Evolutionary conservation across 1,140 invertebrate genomes (phyloP).

Genomic region (Gerris buenoi): DNA sequence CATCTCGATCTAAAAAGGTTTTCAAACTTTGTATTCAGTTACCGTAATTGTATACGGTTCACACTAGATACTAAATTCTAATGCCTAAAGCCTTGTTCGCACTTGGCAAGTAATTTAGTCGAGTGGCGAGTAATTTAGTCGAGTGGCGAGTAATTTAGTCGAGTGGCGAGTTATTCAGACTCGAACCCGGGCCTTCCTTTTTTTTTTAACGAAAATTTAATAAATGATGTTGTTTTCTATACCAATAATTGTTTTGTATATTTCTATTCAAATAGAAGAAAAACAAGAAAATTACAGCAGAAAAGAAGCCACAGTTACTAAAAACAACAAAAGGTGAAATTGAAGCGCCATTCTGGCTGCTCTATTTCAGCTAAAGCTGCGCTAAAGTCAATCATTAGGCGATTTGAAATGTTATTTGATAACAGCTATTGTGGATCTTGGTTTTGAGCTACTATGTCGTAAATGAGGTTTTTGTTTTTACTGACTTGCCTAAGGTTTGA

Average conservation of each 20-base stretch:
- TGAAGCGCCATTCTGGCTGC: background rate
- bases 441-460: slow-evolving; percentile 23
- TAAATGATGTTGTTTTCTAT: background rate
- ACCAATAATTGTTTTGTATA: no score
- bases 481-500: slow-evolving; percentile 26
- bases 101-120: no score
- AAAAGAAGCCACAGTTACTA: background rate
- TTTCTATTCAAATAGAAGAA: background rate
- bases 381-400: slow-evolving; percentile 22
- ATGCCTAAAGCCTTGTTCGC: no score
- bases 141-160: no score
- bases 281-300: background rate
- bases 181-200: no score
- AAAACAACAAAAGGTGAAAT: slow-evolving; percentile 5
- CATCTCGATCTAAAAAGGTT: no score
- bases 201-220: background rate
- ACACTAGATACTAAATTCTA: no score
- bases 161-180: no score
- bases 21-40: no score
- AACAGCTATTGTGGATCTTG: slow-evolving; percentile 15
- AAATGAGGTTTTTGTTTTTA: slow-evolving; percentile 26
- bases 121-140: no score
- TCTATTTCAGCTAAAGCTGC: slow-evolving; percentile 20
- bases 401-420: slow-evolving; percentile 21
- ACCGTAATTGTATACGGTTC: no score